Conservation (phyloP, 2,888 invertebrate genomes). For the Ypsolopha scabrella region DNA sequence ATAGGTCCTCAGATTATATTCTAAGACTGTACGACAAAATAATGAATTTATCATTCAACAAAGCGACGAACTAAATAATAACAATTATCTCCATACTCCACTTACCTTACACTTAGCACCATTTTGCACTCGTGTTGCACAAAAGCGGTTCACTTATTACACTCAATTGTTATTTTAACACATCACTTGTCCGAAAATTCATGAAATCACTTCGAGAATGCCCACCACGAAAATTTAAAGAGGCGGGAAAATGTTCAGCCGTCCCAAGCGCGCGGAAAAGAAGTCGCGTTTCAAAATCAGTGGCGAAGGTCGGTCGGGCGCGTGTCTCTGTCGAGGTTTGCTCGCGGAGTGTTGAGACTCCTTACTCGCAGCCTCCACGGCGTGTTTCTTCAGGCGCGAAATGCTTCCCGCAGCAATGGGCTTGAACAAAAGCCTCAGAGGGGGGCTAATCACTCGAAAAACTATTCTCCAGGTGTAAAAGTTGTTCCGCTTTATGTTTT, state of each 20-base stretch:
- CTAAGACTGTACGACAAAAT: neutral
- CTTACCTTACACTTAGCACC: conserved; percentile 56
- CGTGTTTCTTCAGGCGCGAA: conserved; percentile 44
- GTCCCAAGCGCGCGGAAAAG: neutral
- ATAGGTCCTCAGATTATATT: no score
- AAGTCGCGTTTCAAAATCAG: conserved; percentile 9
- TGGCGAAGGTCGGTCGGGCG: conserved; percentile 13
- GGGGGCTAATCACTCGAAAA: conserved; percentile 29
- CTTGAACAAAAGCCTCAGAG: conserved; percentile 23
- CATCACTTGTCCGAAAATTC: conserved; percentile 13
- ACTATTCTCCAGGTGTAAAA: conserved; percentile 1
- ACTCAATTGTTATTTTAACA: conserved; percentile 21
- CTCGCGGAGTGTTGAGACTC: conserved; percentile 30
- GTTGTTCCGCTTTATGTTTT: neutral
- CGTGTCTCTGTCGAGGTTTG: conserved; percentile 33
- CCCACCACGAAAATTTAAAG: conserved; percentile 11
- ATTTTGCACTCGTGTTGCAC: conserved; percentile 41
- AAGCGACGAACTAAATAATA: neutral
- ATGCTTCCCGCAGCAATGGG: conserved; percentile 27
- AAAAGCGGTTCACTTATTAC: conserved; percentile 15
- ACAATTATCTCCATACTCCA: conserved; percentile 25
- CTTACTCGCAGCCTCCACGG: conserved; percentile 30
- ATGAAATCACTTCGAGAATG: neutral
- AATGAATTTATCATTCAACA: neutral
- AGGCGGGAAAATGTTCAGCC: neutral